Evolutionary conservation across 2,113 vertebrate species (phyloP).

Genomic region (Limanda limanda): DNA sequence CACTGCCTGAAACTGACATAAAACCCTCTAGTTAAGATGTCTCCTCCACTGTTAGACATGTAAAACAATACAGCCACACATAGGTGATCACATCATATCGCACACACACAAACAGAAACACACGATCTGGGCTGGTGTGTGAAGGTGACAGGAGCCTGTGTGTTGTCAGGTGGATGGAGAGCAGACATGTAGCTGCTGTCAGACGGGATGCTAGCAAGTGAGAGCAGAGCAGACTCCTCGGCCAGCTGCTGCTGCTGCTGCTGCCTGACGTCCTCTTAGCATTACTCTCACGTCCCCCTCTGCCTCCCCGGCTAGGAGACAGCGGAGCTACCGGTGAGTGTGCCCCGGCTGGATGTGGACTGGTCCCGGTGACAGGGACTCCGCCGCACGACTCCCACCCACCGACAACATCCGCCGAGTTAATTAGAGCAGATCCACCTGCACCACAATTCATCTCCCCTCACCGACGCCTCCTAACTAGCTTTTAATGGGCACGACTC

Average conservation of each 20-base stretch:
- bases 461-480: background rate
- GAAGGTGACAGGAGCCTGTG: slow-evolving; percentile 39
- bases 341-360: slow-evolving; percentile 7
- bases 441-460: background rate
- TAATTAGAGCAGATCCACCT: slow-evolving; percentile 23
- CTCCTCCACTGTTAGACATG: too few relatives aligned
- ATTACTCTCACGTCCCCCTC: slow-evolving; percentile 60
- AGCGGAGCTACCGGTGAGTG: slow-evolving; percentile 37
- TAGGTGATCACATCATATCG: too few relatives aligned
- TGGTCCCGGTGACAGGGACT: slow-evolving; percentile 22
- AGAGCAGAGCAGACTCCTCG: slow-evolving; percentile 7
- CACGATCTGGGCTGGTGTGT: background rate
- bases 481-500: slow-evolving; percentile 14
- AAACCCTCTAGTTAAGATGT: too few relatives aligned
- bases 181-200: slow-evolving; percentile 31
- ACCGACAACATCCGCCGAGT: slow-evolving; percentile 21
- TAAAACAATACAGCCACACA: too few relatives aligned
- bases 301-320: slow-evolving; percentile 30
- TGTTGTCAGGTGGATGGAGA: slow-evolving; percentile 12
- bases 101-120: background rate
- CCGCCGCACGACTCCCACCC: slow-evolving; percentile 44
- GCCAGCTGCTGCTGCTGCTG: slow-evolving; percentile 21
- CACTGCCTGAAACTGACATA: too few relatives aligned
- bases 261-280: slow-evolving; percentile 39
- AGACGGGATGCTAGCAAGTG: slow-evolving; percentile 18